Percentiles rank a stretch among this genome's conserved stretches.
Evolutionary conservation across 37 sponge, comb jelly and placozoan species (phyloP).

Genomic region (Mnemiopsis leidyi): DNA sequence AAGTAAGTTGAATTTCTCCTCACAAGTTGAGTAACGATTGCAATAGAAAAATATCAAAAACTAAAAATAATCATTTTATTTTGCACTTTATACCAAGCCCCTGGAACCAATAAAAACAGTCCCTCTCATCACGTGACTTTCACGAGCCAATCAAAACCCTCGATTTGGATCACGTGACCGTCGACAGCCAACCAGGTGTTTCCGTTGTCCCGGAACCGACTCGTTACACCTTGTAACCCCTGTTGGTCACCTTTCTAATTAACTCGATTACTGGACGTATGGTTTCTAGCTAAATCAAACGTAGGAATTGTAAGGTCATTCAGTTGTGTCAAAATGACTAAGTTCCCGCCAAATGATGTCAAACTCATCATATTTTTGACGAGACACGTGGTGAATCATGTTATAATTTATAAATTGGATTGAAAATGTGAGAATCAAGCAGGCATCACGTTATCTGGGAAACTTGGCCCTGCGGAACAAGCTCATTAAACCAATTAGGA

Average conservation of each 20-base stretch:
- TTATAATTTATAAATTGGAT: no score
- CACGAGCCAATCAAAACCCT: background rate
- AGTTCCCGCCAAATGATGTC: background rate
- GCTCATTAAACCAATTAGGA: background rate
- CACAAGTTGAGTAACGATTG: background rate
- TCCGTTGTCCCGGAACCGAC: background rate
- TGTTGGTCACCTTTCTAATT: background rate
- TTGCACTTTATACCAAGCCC: background rate
- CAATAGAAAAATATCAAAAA: background rate
- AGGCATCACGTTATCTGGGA: no score
- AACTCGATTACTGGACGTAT: background rate
- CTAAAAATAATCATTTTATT: background rate
- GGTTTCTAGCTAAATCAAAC: background rate
- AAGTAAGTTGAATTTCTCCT: background rate
- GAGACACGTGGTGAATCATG: no score
- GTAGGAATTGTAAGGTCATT: background rate
- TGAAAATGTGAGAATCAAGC: no score
- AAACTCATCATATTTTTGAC: no score
- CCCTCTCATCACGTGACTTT: no score
- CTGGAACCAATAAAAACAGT: background rate
- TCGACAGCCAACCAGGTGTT: background rate
- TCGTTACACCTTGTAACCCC: background rate
- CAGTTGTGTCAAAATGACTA: background rate
- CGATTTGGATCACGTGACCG: background rate
- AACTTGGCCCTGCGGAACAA: background rate